These are phyloP conservation scores for Dromococcyx pavoninus DNA, from an alignment of 2,797 vertebrate genomes.

Conservation along the genomic window DNA sequence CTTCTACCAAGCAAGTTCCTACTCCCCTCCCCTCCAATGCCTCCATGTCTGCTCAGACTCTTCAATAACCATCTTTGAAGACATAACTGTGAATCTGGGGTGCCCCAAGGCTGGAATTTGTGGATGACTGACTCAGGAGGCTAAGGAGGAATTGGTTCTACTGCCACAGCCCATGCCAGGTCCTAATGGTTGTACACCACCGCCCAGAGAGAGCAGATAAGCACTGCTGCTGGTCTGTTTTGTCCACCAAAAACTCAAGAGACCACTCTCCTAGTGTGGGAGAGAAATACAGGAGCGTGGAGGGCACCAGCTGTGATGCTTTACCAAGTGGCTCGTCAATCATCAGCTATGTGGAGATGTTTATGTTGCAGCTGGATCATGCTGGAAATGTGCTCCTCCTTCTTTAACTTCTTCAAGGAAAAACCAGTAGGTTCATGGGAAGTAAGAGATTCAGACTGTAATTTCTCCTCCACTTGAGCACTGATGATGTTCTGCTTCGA, in stretches of 20 bases:
- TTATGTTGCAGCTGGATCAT: background rate
- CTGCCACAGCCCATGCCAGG: background rate
- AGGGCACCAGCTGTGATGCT: background rate
- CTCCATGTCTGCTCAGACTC: background rate
- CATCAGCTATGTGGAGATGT: background rate
- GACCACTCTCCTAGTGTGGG: background rate
- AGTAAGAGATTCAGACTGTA: background rate
- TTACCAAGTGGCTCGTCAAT: fast-evolving
- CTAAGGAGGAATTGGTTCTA: background rate
- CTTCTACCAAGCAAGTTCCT: background rate
- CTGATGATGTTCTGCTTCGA: background rate
- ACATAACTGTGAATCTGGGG: background rate
- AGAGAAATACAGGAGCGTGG: background rate
- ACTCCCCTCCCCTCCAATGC: background rate
- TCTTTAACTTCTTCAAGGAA: background rate
- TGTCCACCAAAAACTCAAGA: background rate
- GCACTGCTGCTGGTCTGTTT: background rate
- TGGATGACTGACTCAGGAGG: background rate
- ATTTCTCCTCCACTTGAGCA: background rate
- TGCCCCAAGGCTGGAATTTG: background rate
- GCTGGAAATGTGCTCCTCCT: background rate
- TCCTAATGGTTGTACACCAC: background rate
- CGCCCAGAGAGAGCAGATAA: background rate
- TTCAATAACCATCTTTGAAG: background rate
- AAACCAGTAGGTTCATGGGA: background rate